Evolutionary conservation across 2,797 vertebrate species (phyloP).

Genomic region (Urocyon cinereoargenteus): DNA sequence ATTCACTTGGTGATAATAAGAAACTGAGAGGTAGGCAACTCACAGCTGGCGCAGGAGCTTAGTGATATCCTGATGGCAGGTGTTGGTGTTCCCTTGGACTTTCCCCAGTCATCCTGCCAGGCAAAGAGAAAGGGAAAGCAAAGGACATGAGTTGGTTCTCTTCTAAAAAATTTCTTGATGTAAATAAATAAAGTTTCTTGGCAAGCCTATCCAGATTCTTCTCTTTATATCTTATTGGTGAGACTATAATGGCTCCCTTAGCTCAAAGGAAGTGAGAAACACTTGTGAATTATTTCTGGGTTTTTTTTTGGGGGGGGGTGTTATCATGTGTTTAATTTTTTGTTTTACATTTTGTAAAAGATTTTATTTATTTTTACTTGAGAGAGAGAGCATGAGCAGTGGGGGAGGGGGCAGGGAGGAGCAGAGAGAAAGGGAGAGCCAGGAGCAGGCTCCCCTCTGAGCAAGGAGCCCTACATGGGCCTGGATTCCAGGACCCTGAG

Average conservation of each 20-base stretch:
- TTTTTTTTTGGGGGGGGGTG: not conserved
- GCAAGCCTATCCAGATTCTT: not conserved
- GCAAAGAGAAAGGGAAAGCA: not conserved
- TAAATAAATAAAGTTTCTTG: not conserved
- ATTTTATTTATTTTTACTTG: not conserved
- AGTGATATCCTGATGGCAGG: not conserved
- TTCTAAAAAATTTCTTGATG: not conserved
- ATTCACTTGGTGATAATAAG: not conserved
- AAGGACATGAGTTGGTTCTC: not conserved
- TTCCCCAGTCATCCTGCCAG: not conserved
- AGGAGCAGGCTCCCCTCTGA: not conserved
- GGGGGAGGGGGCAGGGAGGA: not conserved
- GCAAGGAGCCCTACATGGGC: not conserved
- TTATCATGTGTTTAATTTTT: not conserved
- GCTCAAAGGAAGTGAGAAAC: not conserved
- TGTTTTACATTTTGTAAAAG: not conserved
- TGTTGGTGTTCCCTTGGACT: not conserved
- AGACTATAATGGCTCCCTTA: not conserved
- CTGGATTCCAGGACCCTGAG: not conserved
- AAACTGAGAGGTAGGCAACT: not conserved
- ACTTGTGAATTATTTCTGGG: not conserved
- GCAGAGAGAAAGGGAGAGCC: not conserved
- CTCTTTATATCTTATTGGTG: not conserved
- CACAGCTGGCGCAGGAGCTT: too few species aligned
- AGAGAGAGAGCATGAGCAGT: not conserved